Percentiles rank a stretch among this genome's conserved stretches.
These are phyloP conservation scores for Phyllotis vaccarum DNA, from an alignment of 2,797 vertebrate species.

Conservation along the genomic window DNA sequence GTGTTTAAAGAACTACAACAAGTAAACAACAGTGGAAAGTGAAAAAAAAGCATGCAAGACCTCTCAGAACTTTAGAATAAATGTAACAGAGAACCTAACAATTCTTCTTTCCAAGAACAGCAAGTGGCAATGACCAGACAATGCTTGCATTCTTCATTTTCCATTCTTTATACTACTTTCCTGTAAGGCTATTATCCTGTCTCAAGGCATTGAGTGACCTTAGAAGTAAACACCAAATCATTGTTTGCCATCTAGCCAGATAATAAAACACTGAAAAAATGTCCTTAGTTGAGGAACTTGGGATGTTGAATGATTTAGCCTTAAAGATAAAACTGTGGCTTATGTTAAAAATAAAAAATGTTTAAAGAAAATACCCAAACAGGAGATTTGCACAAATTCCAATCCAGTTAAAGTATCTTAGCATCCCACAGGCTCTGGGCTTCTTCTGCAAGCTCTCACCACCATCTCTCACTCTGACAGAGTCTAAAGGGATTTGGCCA, in stretches of 20 bases:
- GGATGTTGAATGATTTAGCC: background rate
- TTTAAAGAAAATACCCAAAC: slow-evolving; percentile 29
- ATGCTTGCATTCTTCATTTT: slow-evolving; percentile 55
- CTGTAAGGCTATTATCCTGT: background rate
- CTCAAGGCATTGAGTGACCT: background rate
- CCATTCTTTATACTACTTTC: background rate
- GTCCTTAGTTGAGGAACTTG: background rate
- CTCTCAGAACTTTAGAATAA: slow-evolving; percentile 10
- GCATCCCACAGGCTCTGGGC: slow-evolving; percentile 25
- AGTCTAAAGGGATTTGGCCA: slow-evolving; percentile 32
- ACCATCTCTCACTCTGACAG: slow-evolving; percentile 63
- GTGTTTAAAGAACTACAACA: slow-evolving; percentile 3
- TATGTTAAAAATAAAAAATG: slow-evolving; percentile 58
- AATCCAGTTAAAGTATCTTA: slow-evolving; percentile 37
- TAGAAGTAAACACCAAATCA: slow-evolving; percentile 33
- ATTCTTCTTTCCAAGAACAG: background rate
- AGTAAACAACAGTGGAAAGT: background rate
- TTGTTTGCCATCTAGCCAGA: background rate
- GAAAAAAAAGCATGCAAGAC: background rate
- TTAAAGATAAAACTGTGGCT: slow-evolving; percentile 53
- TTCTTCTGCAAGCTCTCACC: background rate
- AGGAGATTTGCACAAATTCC: slow-evolving; percentile 49
- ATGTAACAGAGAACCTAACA: background rate
- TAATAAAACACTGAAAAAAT: slow-evolving; percentile 45
- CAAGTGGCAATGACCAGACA: background rate